Evolutionary conservation across 2,113 vertebrate genomes (phyloP), one percentile per base, ranked within the genome.

Genomic region (Semnornis frantzii): DNA sequence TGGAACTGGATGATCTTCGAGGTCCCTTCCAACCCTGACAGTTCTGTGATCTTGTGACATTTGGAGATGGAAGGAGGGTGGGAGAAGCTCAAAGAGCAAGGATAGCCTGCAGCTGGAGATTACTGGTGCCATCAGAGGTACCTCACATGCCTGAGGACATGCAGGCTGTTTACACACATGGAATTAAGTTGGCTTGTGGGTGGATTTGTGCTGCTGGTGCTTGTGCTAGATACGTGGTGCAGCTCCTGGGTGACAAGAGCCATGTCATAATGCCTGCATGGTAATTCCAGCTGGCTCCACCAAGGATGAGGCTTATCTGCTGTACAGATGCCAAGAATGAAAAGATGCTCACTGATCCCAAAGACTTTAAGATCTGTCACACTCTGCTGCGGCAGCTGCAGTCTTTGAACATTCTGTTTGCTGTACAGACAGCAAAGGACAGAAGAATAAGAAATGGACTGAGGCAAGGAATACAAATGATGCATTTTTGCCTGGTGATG

Each of bases 11-110:
- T 39, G 37, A 39, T 39, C 37, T 10, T 39, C 37, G 37, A 39
- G 37, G 37, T 39, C 37, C 37, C 37, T 39, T 39, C 37, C 37
- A 39, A 39, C 37, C 37, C 37, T 39, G 37, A 39, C 37, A 39
- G 10, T 39, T 39, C 37, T 39, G 37, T 39, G 37, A 39, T 39
- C 37, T 11, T 39, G 37, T 39, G 37, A 39, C 37, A 39, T 39
- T 39, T 44, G 42, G 96, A 6, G 94, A 97, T 9, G 46, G 75
- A 28, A 87, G 92, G 44, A 98, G 96, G 81, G 70, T 94, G 16
- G 59, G n/a, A 87, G 16, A 42, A 28, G 52, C 25, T 18, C 18
- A 31, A 62, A 34, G n/a, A 87, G 50, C 68, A 68, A 92, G 79
- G 70, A 39, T 30, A 58, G 46, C 3, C 4, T 86, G 50, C 19